Base-by-base conservation (phyloP, 1,140 invertebrate genomes). In the Aleiodes sp. region DNA sequence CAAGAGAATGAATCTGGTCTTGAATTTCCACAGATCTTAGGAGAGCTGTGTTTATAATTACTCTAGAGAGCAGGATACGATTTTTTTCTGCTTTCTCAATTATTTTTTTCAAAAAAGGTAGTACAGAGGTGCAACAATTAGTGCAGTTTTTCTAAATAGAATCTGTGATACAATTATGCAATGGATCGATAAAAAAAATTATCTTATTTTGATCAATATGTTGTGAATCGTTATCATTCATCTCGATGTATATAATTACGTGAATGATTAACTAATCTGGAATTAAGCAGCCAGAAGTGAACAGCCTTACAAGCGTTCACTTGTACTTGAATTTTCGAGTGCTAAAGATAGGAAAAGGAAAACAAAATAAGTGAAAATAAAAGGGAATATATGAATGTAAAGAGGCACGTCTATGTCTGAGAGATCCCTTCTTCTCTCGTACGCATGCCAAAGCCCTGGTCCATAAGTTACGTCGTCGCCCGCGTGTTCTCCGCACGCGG, bases 401-500 rank as follows among this genome's bases (percentile, higher is more conserved):
- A 33, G 29, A 61, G 26, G 16, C 59, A 28, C 14, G 28, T 14
- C 28, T 59, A 59, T 24, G 14, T 29, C 12, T n/a, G 56, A 29
- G 24, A 9, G 28, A 14, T 31, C 26, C 8, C 28, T 14, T 52
- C 21, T 56, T 9, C 26, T 65, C 63, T 21, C 31, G 43, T 65
- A 56, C 63, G 41, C 41, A 65, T 65, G 63, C 41, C 31, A 16
- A 56, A 56, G 63, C 28, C 56, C 28, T 28, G 43, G 28, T 29
- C n/a, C 63, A 65, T 65, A 65, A 65, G 63, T 65, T 65, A 65
- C 63, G 63, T 65, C 41, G 63, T 65, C 63, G 62, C n/a, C 41
- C 62, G 62, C 62, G 60, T 62, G 60, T 35, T 62, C 35, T 16
- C 12, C 16, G 41, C 14, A 29, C 59, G 35, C 37, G 28, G 63